These are phyloP conservation scores for Pseudanteris insignis DNA, from an alignment of 2,888 invertebrate genomes.

Conservation along the genomic window DNA sequence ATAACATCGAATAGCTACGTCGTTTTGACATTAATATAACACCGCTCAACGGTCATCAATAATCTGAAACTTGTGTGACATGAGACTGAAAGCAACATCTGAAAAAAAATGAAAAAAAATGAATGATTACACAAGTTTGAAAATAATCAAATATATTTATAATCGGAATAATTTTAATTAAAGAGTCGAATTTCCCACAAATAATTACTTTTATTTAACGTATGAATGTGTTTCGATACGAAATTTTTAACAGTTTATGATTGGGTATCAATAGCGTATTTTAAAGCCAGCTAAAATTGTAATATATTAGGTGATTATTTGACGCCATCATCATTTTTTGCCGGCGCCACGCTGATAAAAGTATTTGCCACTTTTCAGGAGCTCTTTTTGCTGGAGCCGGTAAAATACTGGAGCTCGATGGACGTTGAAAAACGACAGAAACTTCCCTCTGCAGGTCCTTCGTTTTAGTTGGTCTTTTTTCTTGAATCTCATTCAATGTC, in stretches of 20 bases:
- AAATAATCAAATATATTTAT: too few relatives aligned
- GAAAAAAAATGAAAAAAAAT: too few relatives aligned
- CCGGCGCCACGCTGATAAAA: constrained; percentile 45
- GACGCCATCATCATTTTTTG: constrained; percentile 47
- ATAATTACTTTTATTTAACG: too few relatives aligned
- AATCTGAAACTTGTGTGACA: too few relatives aligned
- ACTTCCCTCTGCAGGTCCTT: constrained; percentile 44
- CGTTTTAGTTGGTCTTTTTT: constrained; percentile 44
- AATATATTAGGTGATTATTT: constrained; percentile 47
- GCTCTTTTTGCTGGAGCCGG: constrained; percentile 43
- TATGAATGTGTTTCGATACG: too few relatives aligned
- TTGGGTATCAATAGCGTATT: too few relatives aligned
- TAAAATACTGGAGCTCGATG: constrained; percentile 44
- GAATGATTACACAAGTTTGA: too few relatives aligned
- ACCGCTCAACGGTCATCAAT: too few relatives aligned
- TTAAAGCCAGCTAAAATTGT: constrained; percentile 27
- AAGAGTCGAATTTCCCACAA: background rate
- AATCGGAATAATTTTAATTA: background rate
- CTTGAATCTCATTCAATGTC: constrained; percentile 57
- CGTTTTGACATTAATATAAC: too few relatives aligned
- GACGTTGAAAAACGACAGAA: constrained; percentile 46
- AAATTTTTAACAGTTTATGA: too few relatives aligned
- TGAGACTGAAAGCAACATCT: too few relatives aligned
- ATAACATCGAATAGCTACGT: too few relatives aligned
- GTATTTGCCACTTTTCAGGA: constrained; percentile 47